phyloP scores from a whole-genome alignment of 2,113 vertebrate genomes.

The Anoplopoma fimbria region DNA sequence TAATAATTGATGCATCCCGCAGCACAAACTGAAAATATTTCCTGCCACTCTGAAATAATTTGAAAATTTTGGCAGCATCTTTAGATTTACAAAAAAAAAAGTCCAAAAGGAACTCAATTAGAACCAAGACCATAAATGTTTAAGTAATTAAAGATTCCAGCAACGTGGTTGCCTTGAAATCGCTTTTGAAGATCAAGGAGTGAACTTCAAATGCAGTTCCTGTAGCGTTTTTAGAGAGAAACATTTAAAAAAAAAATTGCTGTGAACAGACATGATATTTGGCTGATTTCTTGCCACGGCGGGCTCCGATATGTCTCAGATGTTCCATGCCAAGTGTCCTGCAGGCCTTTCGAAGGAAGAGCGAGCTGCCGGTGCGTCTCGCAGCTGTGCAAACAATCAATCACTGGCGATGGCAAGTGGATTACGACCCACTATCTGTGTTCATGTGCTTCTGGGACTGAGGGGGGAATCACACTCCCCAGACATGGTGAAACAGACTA shows the following conservation, averaged over 20 bases:
- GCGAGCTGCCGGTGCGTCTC: slow-evolving; percentile 35
- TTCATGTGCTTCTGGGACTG: slow-evolving; percentile 64
- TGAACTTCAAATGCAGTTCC: slow-evolving; percentile 37
- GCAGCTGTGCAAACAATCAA: slow-evolving; percentile 76
- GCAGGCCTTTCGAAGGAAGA: slow-evolving; percentile 11
- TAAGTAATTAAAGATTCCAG: slow-evolving; percentile 28
- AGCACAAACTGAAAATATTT: not conserved
- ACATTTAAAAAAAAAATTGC: not conserved
- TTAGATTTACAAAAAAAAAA: not conserved
- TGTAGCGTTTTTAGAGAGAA: not conserved
- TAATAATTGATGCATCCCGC: not conserved
- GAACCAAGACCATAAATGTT: not conserved
- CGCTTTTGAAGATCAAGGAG: slow-evolving; percentile 48
- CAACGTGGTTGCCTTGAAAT: slow-evolving; percentile 21
- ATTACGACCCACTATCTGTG: slow-evolving; percentile 74
- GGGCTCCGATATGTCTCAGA: not conserved
- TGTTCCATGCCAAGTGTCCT: slow-evolving; percentile 21
- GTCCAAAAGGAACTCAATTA: slow-evolving; percentile 7
- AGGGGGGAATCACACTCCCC: slow-evolving; percentile 49
- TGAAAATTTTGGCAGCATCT: slow-evolving; percentile 2
- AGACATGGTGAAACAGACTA: slow-evolving; percentile 51
- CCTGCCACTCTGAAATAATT: not conserved
- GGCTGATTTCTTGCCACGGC: not conserved
- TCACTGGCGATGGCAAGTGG: slow-evolving; percentile 72
- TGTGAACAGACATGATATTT: not conserved